Evolutionary conservation across 2,113 vertebrate genomes (phyloP), one percentile per base, ranked within the genome.

Genomic region (Seriola dumerili): DNA sequence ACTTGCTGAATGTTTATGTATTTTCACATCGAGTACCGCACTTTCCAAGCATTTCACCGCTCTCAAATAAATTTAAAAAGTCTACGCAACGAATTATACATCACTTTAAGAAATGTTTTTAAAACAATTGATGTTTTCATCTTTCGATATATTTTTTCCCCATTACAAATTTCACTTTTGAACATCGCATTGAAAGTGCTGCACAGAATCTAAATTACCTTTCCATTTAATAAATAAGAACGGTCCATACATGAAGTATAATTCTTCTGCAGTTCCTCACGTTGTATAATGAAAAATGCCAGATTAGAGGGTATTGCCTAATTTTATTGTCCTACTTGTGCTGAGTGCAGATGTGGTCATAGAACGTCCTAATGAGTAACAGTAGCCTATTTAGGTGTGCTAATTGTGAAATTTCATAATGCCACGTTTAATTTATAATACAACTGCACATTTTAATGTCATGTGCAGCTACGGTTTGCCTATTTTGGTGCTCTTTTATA

Each of bases 21-120:
- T 76, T 71, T 90, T 73, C 29, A 23, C 50, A 78, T 57, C 62
- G 16, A 8, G 0, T 0, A 0, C 54, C 38, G 90, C 94, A 95
- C 90, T 95, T 96, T 96, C 94, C 29, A 72, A 3, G 70, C 0
- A 81, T 61, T 59, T 46, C 13, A 4, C 13, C 0, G 3, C 0
- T 2, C 23, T 44, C 1, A 50, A 63, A 57, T 19, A 42, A 48
- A 54, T 23, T 1, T 36, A 42, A 32, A 16, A 13, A 44, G 0
- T 48, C 0, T 8, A 7, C 16, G 21, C 3, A 21, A 17, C 0
- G 11, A 46, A 46, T 13, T n/a, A 62, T 1, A 38, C 36, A 3
- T 14, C 36, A 46, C 1, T 8, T 23, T 13, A 7, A 25, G 3
- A 4, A 0, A 32, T 29, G 8, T 4, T 34, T 54, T 55, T 9